These are phyloP conservation scores for Baronia brevicornis DNA, from an alignment of 2,888 invertebrate species.

Conservation along the genomic window DNA sequence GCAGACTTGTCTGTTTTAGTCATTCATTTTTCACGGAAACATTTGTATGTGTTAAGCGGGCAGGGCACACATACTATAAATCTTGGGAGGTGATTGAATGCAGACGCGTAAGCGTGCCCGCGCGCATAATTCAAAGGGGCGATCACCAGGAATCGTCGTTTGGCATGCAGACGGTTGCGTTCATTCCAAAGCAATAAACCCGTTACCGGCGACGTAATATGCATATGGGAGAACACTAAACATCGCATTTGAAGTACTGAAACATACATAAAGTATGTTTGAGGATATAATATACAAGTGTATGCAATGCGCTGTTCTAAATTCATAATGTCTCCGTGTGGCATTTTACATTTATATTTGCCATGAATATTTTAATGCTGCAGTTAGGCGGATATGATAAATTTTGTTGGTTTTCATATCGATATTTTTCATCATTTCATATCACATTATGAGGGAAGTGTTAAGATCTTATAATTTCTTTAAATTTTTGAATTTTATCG, in stretches of 20 bases:
- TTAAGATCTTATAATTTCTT: neutral
- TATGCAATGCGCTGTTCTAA: constrained; percentile 19
- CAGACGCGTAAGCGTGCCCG: constrained; percentile 62
- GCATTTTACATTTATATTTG: no score
- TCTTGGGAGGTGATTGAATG: constrained; percentile 58
- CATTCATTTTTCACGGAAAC: constrained; percentile 46
- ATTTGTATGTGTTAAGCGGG: constrained; percentile 49
- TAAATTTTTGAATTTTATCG: constrained; percentile 18
- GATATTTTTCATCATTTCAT: no score
- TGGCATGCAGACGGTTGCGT: constrained; percentile 66
- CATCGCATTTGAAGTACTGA: constrained; percentile 21
- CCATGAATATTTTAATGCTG: no score
- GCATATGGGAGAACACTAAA: constrained; percentile 50
- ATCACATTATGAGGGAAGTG: no score
- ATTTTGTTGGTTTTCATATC: no score
- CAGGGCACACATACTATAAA: constrained; percentile 59
- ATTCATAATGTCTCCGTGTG: constrained; percentile 20
- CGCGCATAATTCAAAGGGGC: constrained; percentile 71
- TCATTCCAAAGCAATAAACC: constrained; percentile 67
- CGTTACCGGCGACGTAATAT: constrained; percentile 64
- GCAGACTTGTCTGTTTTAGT: constrained; percentile 9
- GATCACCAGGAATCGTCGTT: constrained; percentile 67
- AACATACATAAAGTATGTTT: constrained; percentile 18
- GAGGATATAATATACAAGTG: constrained; percentile 11
- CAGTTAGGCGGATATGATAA: no score